Evolutionary conservation across 1,140 invertebrate species (phyloP), one percentile per base, ranked within the genome.

Genomic region (Brachionus paranguensis): DNA sequence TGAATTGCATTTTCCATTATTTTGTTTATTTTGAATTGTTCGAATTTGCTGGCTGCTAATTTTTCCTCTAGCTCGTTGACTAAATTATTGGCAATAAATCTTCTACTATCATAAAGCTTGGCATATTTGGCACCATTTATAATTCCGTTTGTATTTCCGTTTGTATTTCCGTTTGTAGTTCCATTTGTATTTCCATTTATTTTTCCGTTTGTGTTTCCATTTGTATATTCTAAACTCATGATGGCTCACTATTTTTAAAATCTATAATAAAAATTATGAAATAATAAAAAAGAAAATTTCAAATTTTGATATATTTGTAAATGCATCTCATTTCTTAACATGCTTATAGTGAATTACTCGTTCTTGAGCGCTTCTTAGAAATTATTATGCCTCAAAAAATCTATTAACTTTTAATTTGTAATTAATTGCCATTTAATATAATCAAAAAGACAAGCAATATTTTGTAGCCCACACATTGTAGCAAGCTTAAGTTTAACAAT

Each of bases 1-100:
- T 81, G 78, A 8, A 81, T 81, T 4, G 78, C 78, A 81, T 47
- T 60, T 47, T 81, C 78, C 1, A 81, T 81, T 3, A 81, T 20
- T 43, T 68, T 60, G n/a, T 81, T 64, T 1, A 81, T 81, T 64
- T 81, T 81, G 43, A 50, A 50, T 14, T 14, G 12, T 76, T 76
- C 72, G 24, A 76, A 37, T 37, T 76, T 27, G 24, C n/a, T 27
- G 8, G 8, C 4, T 6, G 8, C 17, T 50, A 76, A 14, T 53
- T 50, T 76, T 10, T 76, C 43, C 5, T 76, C 43, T 6, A 76
- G 12, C 8, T 47, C 6, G 12, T 76, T 27, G 43, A 76, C 72
- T n/a, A 76, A 29, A 76, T 29, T 17, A 24, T 76, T 76, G 11
- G n/a, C n/a, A 4, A 76, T 27, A 14, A 50, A 50, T 50, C 47